phyloP scores from a whole-genome alignment of 2,113 vertebrate species.

The Ochotona princeps region DNA sequence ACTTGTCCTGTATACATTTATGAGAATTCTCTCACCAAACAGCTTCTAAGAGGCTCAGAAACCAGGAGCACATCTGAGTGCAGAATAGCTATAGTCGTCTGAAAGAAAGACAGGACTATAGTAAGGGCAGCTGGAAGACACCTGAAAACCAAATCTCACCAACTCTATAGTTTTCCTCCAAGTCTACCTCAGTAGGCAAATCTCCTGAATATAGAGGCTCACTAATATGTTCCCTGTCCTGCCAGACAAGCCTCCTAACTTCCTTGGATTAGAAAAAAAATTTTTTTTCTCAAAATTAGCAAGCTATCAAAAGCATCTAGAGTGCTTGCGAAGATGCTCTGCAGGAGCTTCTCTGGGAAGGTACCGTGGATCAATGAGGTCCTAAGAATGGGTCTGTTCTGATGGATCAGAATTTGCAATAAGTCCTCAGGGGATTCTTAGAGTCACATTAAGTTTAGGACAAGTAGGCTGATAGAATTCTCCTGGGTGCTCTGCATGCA shows the following conservation, averaged over 20 bases:
- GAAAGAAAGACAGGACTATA: not conserved
- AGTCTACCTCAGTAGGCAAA: not conserved
- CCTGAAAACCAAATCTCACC: not conserved
- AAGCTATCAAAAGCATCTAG: not conserved
- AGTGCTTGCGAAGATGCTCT: not conserved
- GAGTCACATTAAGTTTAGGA: not conserved
- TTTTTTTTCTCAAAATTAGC: not conserved
- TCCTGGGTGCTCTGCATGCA: not conserved
- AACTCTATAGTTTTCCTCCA: not conserved
- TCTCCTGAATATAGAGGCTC: not conserved
- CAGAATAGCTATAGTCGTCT: not conserved
- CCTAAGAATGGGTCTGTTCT: too few species aligned
- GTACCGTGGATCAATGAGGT: too few species aligned
- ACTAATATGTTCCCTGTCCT: not conserved
- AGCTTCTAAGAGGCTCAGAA: not conserved
- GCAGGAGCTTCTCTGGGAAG: too few species aligned
- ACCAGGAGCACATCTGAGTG: not conserved
- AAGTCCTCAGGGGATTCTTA: not conserved
- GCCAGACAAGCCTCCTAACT: not conserved
- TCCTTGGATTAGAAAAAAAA: not conserved
- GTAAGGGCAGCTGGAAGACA: not conserved
- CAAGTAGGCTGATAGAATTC: not conserved
- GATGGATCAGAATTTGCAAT: too few species aligned
- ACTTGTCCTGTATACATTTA: not conserved
- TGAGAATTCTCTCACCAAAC: not conserved